phyloP scores from a whole-genome alignment of 2,797 vertebrate species.

The Prionace glauca region DNA sequence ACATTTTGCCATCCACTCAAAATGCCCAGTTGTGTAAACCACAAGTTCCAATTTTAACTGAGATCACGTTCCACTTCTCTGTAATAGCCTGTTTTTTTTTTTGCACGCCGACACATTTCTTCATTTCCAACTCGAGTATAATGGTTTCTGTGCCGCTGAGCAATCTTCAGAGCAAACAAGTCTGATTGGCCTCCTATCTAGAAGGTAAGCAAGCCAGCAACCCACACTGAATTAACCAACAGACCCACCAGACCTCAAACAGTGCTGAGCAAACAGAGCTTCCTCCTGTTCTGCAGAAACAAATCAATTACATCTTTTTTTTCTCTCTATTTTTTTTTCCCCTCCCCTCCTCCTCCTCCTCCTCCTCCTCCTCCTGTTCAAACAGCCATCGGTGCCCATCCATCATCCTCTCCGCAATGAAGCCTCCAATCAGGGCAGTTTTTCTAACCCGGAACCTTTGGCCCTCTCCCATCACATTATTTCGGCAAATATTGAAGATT shows the following conservation, averaged over 20 bases:
- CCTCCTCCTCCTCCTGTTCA: not conserved
- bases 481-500: conserved; percentile 62
- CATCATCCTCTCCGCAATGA: conserved; percentile 24
- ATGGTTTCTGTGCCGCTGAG: not conserved
- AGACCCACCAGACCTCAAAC: not conserved
- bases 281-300: conserved; percentile 27
- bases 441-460: conserved; percentile 30
- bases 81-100: not conserved
- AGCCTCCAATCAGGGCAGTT: conserved; percentile 31
- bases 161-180: conserved; percentile 31
- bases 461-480: conserved; percentile 50
- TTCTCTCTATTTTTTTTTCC: conserved; percentile 12
- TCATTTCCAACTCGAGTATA: not conserved
- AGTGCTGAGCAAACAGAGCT: not conserved
- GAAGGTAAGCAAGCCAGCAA: not conserved
- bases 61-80: not conserved
- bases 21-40: not conserved
- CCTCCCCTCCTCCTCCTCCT: no score
- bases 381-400: not conserved
- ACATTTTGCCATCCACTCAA: not conserved
- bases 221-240: conserved; percentile 25
- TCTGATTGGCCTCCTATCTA: conserved; percentile 9
- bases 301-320: conserved; percentile 35
- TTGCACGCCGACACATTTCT: not conserved
- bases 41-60: not conserved